Percentiles rank a stretch among this genome's conserved stretches.
phyloP scores from a whole-genome alignment of 2,888 invertebrate species.

The Agonopterix alstromeriana region DNA sequence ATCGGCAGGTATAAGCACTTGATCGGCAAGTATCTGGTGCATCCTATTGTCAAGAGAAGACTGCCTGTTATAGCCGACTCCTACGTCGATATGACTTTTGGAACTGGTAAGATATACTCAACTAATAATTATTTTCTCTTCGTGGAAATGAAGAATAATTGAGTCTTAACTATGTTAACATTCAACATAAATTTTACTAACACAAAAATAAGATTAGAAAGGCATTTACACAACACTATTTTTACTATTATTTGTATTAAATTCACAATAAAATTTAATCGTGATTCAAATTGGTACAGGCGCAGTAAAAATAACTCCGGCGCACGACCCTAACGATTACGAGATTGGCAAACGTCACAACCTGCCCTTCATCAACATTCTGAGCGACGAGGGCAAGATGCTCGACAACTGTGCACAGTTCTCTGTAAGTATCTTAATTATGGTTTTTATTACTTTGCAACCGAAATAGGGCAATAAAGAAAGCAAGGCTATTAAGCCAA shows the following conservation, averaged over 20 bases:
- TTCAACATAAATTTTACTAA: too few species aligned
- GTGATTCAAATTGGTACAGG: conserved; percentile 66
- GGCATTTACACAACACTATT: too few species aligned
- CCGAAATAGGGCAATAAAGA: too few species aligned
- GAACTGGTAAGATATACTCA: conserved; percentile 82
- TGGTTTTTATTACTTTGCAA: background rate
- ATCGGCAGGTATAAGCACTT: conserved; percentile 81
- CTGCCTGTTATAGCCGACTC: conserved; percentile 94
- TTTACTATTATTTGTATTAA: too few species aligned
- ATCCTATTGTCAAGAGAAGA: conserved; percentile 91
- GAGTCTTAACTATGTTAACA: too few species aligned
- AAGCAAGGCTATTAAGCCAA: too few species aligned
- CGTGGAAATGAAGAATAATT: too few species aligned
- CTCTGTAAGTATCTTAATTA: conserved; percentile 64
- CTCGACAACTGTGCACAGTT: conserved; percentile 87
- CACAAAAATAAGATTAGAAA: too few species aligned
- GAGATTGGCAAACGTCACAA: conserved; percentile 94
- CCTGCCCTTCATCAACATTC: conserved; percentile 90
- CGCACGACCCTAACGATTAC: conserved; percentile 98
- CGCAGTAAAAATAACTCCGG: conserved; percentile 99
- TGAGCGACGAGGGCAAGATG: conserved; percentile 94
- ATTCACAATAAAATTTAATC: too few species aligned
- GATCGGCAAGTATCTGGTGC: conserved; percentile 87
- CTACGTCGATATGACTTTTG: conserved; percentile 96
- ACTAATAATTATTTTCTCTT: background rate